Base-by-base conservation (phyloP, 2,113 vertebrate species). In the Platichthys stellatus region DNA sequence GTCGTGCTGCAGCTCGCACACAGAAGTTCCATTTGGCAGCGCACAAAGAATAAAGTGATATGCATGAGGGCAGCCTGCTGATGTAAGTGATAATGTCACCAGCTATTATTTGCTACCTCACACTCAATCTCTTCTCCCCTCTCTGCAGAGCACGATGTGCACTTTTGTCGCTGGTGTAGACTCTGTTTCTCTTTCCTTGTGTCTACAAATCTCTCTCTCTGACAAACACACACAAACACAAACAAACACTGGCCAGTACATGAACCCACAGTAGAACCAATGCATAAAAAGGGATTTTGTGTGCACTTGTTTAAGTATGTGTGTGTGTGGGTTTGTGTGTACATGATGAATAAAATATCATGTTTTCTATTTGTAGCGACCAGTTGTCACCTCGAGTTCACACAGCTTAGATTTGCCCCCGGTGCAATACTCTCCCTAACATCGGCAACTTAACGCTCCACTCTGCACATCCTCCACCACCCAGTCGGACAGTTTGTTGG, bases 341-440 rank as follows among this genome's bases (percentile, higher is more conserved):
- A 26, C 35, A 3, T 63, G 47, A 83, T 90, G 57, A 85, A 87
- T 83, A 87, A 92, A 88, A 75, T 57, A 88, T 77, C 38, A 26
- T 11, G 61, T 57, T 26, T 73, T 75, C 72, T 86, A 83, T 89
- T 85, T 85, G 85, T 81, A 78, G 24, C 17, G 40, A 70, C 57
- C 63, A 66, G 60, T 72, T 83, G 81, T 85, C 70, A 78, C 72
- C 53, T 78, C 26, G 4, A 35, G 24, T 85, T 57, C 40, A 28
- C 53, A 51, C 51, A 45, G 60, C 54, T 57, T 26, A 15, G 72
- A 73, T 59, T 13, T 73, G 74, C 82, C 69, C 51, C 45, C 53
- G 26, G 58, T 59, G 61, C 60, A 7, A 31, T 31, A 31, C 31
- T 31, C 31, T 31, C 31, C 31, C 6, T 31, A 31, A 31, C 31